A percentile compares a stretch with the other conserved stretches of the same genome.
These are phyloP conservation scores for Stegodyphus mimosarum DNA, from an alignment of 1,140 invertebrate species.

Conservation along the genomic window DNA sequence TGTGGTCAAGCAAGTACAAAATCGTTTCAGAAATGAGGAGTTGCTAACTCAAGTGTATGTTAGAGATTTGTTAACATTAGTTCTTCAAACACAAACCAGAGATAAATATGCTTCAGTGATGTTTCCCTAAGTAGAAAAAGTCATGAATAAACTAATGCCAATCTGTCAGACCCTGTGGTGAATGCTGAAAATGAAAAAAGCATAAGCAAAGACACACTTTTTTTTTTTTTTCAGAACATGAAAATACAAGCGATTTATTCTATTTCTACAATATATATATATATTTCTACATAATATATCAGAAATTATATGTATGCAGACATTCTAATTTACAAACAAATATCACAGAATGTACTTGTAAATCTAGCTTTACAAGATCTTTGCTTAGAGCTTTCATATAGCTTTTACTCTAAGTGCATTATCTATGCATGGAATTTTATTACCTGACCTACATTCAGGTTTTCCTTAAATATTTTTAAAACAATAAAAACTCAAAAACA, in stretches of 20 bases:
- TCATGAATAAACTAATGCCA: too few relatives aligned
- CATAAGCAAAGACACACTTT: not conserved
- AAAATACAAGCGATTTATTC: constrained; percentile 61
- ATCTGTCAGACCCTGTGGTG: too few relatives aligned
- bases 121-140: too few relatives aligned
- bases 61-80: too few relatives aligned
- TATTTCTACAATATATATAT: constrained; percentile 47
- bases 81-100: too few relatives aligned
- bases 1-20: too few relatives aligned
- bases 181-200: not conserved
- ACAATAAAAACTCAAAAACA: not conserved
- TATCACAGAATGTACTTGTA: constrained; percentile 60
- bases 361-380: constrained; percentile 51
- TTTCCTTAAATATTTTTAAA: not conserved
- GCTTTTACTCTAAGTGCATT: constrained; percentile 8
- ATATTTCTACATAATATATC: constrained; percentile 51
- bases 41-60: too few relatives aligned
- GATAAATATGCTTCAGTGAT: too few relatives aligned
- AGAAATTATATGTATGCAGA: constrained; percentile 51
- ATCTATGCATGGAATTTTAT: not conserved
- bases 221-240: constrained; percentile 4
- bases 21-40: too few relatives aligned
- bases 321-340: constrained; percentile 58
- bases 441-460: not conserved
- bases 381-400: constrained; percentile 5